Evolutionary conservation across 2,888 invertebrate genomes (phyloP).

Genomic region (Magallana nippona): DNA sequence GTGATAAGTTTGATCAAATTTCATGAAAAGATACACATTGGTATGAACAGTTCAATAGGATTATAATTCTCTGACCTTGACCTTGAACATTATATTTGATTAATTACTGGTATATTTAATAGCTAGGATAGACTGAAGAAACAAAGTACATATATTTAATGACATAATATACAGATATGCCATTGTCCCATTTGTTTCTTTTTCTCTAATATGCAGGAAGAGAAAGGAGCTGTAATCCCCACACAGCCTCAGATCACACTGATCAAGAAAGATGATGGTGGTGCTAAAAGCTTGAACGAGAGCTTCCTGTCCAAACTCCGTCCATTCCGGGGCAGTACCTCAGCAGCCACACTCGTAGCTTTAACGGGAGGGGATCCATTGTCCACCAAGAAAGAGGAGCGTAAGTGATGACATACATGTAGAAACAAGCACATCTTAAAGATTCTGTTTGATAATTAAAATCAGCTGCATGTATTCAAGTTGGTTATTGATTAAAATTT

Average conservation of each 20-base stretch:
- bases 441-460: background rate
- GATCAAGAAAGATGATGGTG: constrained; percentile 73
- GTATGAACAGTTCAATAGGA: too few relatives aligned
- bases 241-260: constrained; percentile 64
- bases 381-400: constrained; percentile 71
- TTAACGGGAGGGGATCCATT: constrained; percentile 72
- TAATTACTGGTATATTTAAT: too few relatives aligned
- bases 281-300: constrained; percentile 75
- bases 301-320: constrained; percentile 75
- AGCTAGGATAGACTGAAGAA: too few relatives aligned
- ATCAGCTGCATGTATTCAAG: too few relatives aligned
- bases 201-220: constrained; percentile 52
- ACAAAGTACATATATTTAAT: background rate
- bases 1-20: too few relatives aligned
- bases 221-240: constrained; percentile 52
- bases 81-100: too few relatives aligned
- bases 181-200: background rate
- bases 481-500: too few relatives aligned
- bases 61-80: too few relatives aligned
- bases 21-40: too few relatives aligned
- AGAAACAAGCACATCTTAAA: background rate
- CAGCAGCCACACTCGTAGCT: constrained; percentile 74
- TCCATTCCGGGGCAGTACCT: constrained; percentile 74
- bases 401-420: constrained; percentile 52
- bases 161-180: background rate